Evolutionary conservation across 2,113 vertebrate species (phyloP).

Genomic region (Eretmochelys imbricata): DNA sequence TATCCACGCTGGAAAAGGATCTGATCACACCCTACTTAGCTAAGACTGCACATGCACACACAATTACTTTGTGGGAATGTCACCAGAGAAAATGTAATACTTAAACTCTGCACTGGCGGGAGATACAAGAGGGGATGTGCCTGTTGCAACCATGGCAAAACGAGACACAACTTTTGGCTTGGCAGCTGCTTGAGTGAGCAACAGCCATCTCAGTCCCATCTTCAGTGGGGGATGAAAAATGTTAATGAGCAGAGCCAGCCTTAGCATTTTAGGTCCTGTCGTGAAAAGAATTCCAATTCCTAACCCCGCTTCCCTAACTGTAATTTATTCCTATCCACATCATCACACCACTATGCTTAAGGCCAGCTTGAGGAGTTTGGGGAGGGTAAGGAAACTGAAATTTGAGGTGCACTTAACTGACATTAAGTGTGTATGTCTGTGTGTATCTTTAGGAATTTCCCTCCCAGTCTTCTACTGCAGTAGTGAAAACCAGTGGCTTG

Average conservation of each 20-base stretch:
- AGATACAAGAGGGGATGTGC: background rate
- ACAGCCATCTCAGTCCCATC: background rate
- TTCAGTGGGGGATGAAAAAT: background rate
- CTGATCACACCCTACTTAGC: constrained; percentile 21
- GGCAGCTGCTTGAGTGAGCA: background rate
- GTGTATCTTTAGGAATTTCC: background rate
- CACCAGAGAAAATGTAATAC: background rate
- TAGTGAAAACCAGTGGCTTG: background rate
- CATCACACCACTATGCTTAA: background rate
- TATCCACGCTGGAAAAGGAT: constrained; percentile 14
- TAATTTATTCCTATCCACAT: background rate
- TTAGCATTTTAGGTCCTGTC: background rate
- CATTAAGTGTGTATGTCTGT: fast-evolving
- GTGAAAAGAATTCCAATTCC: background rate
- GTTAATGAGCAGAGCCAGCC: background rate
- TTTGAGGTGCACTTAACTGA: background rate
- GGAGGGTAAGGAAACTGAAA: background rate
- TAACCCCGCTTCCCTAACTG: background rate
- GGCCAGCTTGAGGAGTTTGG: background rate
- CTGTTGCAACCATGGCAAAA: constrained; percentile 3
- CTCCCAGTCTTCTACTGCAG: background rate
- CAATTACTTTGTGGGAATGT: constrained; percentile 12
- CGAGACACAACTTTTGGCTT: constrained; percentile 38
- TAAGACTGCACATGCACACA: background rate
- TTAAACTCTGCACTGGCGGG: fast-evolving